Conservation (phyloP, 2,888 invertebrate genomes). For the Dimorphilus gyrociliatus region DNA sequence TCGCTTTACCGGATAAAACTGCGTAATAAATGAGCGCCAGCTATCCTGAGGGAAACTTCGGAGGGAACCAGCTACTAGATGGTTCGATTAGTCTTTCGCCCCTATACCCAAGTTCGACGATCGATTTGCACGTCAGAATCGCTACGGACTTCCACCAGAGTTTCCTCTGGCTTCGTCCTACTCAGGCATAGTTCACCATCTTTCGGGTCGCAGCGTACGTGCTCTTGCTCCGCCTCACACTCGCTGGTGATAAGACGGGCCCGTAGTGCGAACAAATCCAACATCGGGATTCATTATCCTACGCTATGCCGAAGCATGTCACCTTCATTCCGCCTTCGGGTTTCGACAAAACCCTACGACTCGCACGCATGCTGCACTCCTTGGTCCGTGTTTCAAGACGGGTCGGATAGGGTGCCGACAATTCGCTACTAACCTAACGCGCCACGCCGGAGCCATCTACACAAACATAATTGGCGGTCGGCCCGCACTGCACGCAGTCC, state of each 20-base stretch:
- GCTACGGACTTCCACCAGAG: slow-evolving; percentile 55
- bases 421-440: slow-evolving; percentile 13
- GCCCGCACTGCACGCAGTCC: slow-evolving; percentile 10
- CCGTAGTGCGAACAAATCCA: slow-evolving; percentile 42
- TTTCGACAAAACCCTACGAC: slow-evolving; percentile 46
- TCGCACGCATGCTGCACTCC: slow-evolving; percentile 56
- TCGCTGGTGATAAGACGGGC: slow-evolving; percentile 39
- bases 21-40: slow-evolving; percentile 42
- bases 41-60: slow-evolving; percentile 61
- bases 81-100: slow-evolving; percentile 52
- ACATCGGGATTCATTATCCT: slow-evolving; percentile 8
- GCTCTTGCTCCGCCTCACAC: slow-evolving; percentile 44
- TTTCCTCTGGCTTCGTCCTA: slow-evolving; percentile 53
- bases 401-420: slow-evolving; percentile 40
- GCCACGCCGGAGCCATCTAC: too few relatives aligned
- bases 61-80: slow-evolving; percentile 61
- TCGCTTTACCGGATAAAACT: slow-evolving; percentile 57
- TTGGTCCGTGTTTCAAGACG: slow-evolving; percentile 63
- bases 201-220: slow-evolving; percentile 51
- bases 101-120: slow-evolving; percentile 58
- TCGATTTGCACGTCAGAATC: slow-evolving; percentile 64
- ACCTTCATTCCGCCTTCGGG: slow-evolving; percentile 53
- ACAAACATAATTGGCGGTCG: slow-evolving; percentile 5
- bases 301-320: slow-evolving; percentile 40
- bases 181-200: slow-evolving; percentile 57